Evolutionary conservation across 2,888 invertebrate genomes (phyloP).

Genomic region (Platypus cylindrus): DNA sequence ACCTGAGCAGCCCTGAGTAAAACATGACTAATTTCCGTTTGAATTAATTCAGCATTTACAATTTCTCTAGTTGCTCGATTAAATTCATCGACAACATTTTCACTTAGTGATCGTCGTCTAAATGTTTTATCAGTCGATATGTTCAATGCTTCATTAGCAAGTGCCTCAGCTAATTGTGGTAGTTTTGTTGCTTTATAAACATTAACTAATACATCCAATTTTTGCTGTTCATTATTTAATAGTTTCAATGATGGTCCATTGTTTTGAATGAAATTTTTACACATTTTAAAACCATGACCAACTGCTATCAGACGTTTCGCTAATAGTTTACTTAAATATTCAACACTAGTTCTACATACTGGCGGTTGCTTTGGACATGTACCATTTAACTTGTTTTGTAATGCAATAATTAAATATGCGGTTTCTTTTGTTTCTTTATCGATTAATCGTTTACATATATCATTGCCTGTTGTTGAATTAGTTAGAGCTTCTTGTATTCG

Average conservation of each 20-base stretch:
- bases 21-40: conserved; percentile 64
- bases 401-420: conserved; percentile 58
- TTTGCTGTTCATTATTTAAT: conserved; percentile 24
- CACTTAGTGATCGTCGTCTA: conserved; percentile 39
- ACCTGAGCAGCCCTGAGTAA: conserved; percentile 55
- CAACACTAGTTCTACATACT: conserved; percentile 39
- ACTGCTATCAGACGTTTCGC: conserved; percentile 47
- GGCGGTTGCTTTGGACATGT: conserved; percentile 34
- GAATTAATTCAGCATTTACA: conserved; percentile 61
- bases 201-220: conserved; percentile 23
- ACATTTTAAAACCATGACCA: conserved; percentile 33
- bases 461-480: conserved; percentile 24
- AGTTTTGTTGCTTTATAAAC: conserved; percentile 56
- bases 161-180: conserved; percentile 54
- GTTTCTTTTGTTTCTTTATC: conserved; percentile 63
- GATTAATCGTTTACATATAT: conserved; percentile 47
- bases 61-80: conserved; percentile 65
- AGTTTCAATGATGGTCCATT: conserved; percentile 23
- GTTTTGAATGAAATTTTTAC: conserved; percentile 22
- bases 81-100: conserved; percentile 58
- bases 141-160: conserved; percentile 49
- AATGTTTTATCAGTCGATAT: conserved; percentile 40
- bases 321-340: conserved; percentile 63
- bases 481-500: conserved; percentile 53
- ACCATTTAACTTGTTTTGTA: conserved; percentile 54